Base-by-base conservation (phyloP, 2,888 invertebrate genomes). In the Hydraecia micacea region DNA sequence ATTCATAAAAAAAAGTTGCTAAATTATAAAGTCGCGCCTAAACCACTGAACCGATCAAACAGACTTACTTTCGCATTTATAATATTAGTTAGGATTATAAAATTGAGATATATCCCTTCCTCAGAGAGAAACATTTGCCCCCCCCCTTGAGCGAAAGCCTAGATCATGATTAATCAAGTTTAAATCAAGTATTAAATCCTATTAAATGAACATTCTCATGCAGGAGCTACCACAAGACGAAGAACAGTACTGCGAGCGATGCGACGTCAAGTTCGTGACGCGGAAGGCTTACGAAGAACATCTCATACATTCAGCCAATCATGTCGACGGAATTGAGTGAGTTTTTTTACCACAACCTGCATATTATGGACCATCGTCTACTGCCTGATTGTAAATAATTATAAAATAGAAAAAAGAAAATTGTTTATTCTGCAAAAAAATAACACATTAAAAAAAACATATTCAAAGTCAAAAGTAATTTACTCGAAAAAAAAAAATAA, bases 261-360 rank as follows among this genome's bases (percentile, higher is more conserved):
- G 94, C 25, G 91, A 93, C 79, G 91, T 93, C 62, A 91, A 89
- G 70, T 94, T 94, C 65, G 91, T 91, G 28, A 92, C 91, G 0
- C 79, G 88, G 52, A 88, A 87, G 15, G 94, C 94, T 0, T 93
- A 90, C 65, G 90, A 91, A 21, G 94, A 94, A 67, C 94, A 94
- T 81, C 88, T 92, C 60, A 85, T 92, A 62, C 93, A 93, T 32
- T 93, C 94, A 0, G 91, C 92, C 6, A 85, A 93, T 78, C 94
- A 94, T 36, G 90, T 91, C 0, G 93, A 93, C 9, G 92, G 92
- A 0, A 84, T 91, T 15, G 92, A 92, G 93, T 94, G 78, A 93
- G 93, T 92, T 63, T 2, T 2, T 42, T 49, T 3, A 21, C 1
- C 9, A 25, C 70, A 52, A 7, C 69, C 52, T 49, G 39, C n/a